phyloP scores from a whole-genome alignment of 2,113 vertebrate species.

The Argyrosomus japonicus region DNA sequence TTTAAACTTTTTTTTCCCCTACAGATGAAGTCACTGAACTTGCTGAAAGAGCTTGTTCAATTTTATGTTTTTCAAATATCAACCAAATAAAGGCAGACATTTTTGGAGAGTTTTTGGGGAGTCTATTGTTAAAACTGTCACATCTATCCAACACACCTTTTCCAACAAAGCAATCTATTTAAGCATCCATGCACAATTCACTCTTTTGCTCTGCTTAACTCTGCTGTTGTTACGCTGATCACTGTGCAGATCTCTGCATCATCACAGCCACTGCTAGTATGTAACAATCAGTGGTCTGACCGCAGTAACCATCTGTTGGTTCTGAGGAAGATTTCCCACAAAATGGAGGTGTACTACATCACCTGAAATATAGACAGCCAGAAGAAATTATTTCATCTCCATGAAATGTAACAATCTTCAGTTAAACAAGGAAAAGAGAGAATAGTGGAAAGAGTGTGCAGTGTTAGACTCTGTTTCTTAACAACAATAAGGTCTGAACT shows the following conservation, averaged over 20 bases:
- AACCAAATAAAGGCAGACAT: not conserved
- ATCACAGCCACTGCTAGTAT: not conserved
- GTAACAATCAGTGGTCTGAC: not conserved
- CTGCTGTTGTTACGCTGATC: not conserved
- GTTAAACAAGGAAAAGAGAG: no score
- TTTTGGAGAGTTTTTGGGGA: no score
- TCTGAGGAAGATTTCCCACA: not conserved
- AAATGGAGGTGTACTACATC: not conserved
- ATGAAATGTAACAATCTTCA: no score
- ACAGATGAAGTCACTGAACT: constrained; percentile 20
- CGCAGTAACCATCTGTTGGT: not conserved
- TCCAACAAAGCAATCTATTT: not conserved
- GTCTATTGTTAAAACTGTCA: not conserved
- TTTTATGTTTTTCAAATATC: not conserved
- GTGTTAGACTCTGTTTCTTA: no score
- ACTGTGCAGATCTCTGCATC: not conserved
- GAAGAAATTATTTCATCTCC: no score
- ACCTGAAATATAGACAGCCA: no score
- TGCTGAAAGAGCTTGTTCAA: not conserved
- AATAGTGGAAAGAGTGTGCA: no score
- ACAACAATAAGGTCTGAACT: no score
- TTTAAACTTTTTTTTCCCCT: constrained; percentile 30
- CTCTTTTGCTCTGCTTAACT: no score
- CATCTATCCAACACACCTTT: not conserved
- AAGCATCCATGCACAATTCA: not conserved